Conservation (phyloP, 1,140 invertebrate species). For the Oncopeltus fasciatus region DNA sequence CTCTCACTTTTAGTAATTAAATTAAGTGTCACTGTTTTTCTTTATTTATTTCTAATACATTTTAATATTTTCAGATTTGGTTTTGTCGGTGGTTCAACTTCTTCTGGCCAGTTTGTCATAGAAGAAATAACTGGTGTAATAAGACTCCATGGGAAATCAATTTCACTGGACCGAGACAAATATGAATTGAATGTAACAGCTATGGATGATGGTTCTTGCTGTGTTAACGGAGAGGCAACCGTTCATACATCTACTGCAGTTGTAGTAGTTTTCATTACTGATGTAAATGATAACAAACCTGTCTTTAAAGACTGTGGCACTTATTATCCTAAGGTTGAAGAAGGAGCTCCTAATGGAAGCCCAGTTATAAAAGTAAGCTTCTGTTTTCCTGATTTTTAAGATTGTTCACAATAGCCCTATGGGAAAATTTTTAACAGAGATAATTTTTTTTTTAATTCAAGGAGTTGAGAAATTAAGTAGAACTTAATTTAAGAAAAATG, state of each 20-base stretch:
- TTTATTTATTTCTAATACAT: too few species aligned
- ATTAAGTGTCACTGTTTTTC: too few species aligned
- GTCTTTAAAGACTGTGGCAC: constrained; percentile 83
- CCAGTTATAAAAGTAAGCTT: constrained; percentile 64
- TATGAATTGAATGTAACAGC: constrained; percentile 90
- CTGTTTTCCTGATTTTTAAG: too few species aligned
- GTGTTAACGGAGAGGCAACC: constrained; percentile 65
- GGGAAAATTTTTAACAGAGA: too few species aligned
- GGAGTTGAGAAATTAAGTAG: too few species aligned
- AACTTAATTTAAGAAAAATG: too few species aligned
- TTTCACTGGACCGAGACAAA: constrained; percentile 72
- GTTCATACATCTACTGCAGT: constrained; percentile 89
- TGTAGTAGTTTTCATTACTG: constrained; percentile 85
- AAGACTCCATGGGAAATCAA: constrained; percentile 66
- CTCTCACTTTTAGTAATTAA: background rate
- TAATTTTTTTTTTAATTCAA: too few species aligned
- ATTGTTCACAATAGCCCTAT: too few species aligned
- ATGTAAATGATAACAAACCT: constrained; percentile 90
- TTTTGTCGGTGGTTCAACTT: constrained; percentile 78
- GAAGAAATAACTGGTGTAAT: constrained; percentile 92
- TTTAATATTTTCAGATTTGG: constrained; percentile 53
- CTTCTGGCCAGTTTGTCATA: constrained; percentile 83
- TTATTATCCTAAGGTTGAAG: constrained; percentile 83
- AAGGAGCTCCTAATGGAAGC: constrained; percentile 81
- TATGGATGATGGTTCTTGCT: constrained; percentile 85